Evolutionary conservation across 2,113 vertebrate species (phyloP).

Genomic region (Cheilinus undulatus): DNA sequence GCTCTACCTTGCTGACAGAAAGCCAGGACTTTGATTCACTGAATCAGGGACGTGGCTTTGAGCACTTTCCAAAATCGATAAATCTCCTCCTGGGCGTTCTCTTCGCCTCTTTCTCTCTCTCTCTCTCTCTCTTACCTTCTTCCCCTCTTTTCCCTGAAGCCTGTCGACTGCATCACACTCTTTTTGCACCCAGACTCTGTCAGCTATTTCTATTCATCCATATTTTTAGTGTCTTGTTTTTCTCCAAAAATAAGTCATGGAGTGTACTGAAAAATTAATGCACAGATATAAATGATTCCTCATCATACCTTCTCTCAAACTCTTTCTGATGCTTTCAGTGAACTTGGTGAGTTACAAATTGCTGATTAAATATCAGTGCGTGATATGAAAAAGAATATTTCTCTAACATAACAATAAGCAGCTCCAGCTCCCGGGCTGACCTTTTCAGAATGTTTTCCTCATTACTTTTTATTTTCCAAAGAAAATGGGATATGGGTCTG

Average conservation of each 20-base stretch:
- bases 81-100: slow-evolving; percentile 16
- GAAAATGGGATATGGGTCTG: slow-evolving; percentile 29
- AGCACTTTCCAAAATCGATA: slow-evolving; percentile 57
- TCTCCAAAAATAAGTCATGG: slow-evolving; percentile 42
- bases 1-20: slow-evolving; percentile 29
- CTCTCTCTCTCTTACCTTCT: slow-evolving; percentile 16
- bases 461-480: slow-evolving; percentile 41
- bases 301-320: slow-evolving; percentile 44
- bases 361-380: background rate
- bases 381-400: slow-evolving; percentile 22
- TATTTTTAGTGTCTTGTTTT: slow-evolving; percentile 2
- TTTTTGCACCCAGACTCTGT: slow-evolving; percentile 12
- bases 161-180: slow-evolving; percentile 6
- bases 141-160: slow-evolving; percentile 15
- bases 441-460: slow-evolving; percentile 57
- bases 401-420: slow-evolving; percentile 14
- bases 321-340: slow-evolving; percentile 8
- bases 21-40: slow-evolving; percentile 49
- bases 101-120: background rate
- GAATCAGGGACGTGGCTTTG: slow-evolving; percentile 36
- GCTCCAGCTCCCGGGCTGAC: slow-evolving; percentile 42
- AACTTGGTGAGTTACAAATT: slow-evolving; percentile 18
- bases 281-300: slow-evolving; percentile 34
- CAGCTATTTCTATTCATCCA: background rate
- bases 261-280: slow-evolving; percentile 56